Evolutionary conservation across 1,140 invertebrate species (phyloP).

Genomic region (Neuroterus valhalla): DNA sequence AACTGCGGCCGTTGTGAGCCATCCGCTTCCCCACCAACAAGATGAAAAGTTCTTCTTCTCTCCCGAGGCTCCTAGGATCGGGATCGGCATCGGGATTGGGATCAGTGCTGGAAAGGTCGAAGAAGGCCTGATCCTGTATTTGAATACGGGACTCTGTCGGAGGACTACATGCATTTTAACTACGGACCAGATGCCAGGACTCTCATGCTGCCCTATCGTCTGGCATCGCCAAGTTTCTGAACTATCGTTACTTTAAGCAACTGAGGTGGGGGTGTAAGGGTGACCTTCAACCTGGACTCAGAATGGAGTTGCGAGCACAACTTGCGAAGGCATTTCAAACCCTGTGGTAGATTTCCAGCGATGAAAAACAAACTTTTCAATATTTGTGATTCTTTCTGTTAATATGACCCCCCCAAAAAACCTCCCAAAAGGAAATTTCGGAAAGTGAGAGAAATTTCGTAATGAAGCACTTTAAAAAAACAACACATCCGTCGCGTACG

Average conservation of each 20-base stretch:
- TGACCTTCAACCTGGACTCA: neutral
- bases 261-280: constrained; percentile 29
- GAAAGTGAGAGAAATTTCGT: too few species aligned
- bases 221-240: constrained; percentile 71
- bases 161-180: constrained; percentile 76
- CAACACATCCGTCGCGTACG: too few species aligned
- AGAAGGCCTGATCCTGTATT: constrained; percentile 74
- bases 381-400: too few species aligned
- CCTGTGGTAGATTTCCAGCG: too few species aligned
- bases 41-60: constrained; percentile 71
- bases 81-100: constrained; percentile 63
- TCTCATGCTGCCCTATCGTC: constrained; percentile 71
- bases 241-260: constrained; percentile 69
- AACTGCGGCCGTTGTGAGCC: constrained; percentile 52
- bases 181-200: constrained; percentile 71
- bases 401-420: too few species aligned
- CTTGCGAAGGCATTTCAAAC: neutral
- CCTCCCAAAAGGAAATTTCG: too few species aligned
- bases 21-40: constrained; percentile 58
- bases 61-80: constrained; percentile 63
- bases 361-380: too few species aligned
- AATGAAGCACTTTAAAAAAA: too few species aligned
- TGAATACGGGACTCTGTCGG: constrained; percentile 71
- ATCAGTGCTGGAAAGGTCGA: constrained; percentile 70
- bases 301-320: neutral